Conservation (phyloP, 2,888 invertebrate species). For the Theretra japonica region DNA sequence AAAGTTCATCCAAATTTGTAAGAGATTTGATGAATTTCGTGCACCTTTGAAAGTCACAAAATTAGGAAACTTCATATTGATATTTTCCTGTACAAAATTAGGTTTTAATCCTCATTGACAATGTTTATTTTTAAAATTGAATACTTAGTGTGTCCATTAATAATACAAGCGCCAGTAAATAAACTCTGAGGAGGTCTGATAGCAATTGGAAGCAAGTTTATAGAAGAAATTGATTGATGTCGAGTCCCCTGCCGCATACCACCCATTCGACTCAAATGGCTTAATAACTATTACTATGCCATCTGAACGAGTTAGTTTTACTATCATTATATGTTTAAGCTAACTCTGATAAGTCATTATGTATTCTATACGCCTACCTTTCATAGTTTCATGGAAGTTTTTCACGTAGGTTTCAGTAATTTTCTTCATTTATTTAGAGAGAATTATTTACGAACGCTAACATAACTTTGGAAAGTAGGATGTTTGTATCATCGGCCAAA, state of each 20-base stretch:
- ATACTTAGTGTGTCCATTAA: background rate
- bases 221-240: conserved; percentile 18
- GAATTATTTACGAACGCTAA: too few relatives aligned
- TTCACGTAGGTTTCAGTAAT: too few relatives aligned
- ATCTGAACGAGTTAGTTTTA: background rate
- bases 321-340: background rate
- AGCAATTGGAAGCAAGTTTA: background rate
- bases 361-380: too few relatives aligned
- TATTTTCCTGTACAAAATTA: background rate
- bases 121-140: background rate
- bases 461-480: too few relatives aligned
- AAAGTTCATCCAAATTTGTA: too few relatives aligned
- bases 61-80: too few relatives aligned
- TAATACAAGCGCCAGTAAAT: background rate
- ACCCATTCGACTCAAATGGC: background rate
- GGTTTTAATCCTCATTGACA: background rate
- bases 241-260: background rate
- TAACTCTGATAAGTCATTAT: too few relatives aligned
- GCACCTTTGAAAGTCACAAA: too few relatives aligned
- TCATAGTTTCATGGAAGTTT: too few relatives aligned
- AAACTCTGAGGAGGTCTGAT: background rate
- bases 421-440: too few relatives aligned
- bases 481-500: too few relatives aligned
- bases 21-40: too few relatives aligned
- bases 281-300: background rate